Conservation (phyloP, 2,888 invertebrate species). For the Drosophila flavopinicola region DNA sequence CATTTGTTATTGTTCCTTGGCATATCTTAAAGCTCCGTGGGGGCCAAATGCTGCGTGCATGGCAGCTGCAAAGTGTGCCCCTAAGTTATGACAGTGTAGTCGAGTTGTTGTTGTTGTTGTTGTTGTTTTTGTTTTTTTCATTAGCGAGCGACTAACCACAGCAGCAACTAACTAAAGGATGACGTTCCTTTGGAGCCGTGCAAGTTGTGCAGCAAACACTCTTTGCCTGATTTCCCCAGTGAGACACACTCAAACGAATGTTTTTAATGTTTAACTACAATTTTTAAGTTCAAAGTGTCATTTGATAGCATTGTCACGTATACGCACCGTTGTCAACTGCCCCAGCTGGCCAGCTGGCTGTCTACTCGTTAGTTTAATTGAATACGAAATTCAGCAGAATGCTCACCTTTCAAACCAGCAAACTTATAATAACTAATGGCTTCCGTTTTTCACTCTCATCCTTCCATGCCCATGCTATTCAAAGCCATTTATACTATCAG, state of each 20-base stretch:
- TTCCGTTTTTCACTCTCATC: slow-evolving; percentile 30
- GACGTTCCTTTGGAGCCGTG: slow-evolving; percentile 1
- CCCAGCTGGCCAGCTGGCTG: slow-evolving; percentile 4
- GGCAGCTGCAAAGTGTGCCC: slow-evolving; percentile 29
- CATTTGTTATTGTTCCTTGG: slow-evolving; percentile 72
- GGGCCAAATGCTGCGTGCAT: slow-evolving; percentile 15
- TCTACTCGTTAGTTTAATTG: slow-evolving; percentile 13
- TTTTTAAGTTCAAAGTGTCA: slow-evolving; percentile 12
- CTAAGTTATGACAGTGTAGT: slow-evolving; percentile 50
- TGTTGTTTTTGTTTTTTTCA: too few relatives aligned
- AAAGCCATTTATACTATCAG: slow-evolving; percentile 39
- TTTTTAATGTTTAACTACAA: slow-evolving; percentile 33
- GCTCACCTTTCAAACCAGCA: slow-evolving; percentile 1
- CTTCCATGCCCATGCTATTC: background rate
- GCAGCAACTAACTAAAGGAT: slow-evolving; percentile 17
- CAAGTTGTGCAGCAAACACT: slow-evolving; percentile 55
- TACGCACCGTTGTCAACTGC: slow-evolving; percentile 21
- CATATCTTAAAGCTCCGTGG: slow-evolving; percentile 61
- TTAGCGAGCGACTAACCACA: slow-evolving; percentile 40
- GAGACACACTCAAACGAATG: slow-evolving; percentile 28
- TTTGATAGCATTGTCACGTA: slow-evolving; percentile 20
- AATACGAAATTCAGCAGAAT: slow-evolving; percentile 25
- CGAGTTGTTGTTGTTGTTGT: too few relatives aligned
- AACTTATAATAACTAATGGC: slow-evolving; percentile 46
- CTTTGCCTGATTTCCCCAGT: slow-evolving; percentile 67